phyloP scores from a whole-genome alignment of 2,113 vertebrate genomes.

The Sylvietta virens region DNA sequence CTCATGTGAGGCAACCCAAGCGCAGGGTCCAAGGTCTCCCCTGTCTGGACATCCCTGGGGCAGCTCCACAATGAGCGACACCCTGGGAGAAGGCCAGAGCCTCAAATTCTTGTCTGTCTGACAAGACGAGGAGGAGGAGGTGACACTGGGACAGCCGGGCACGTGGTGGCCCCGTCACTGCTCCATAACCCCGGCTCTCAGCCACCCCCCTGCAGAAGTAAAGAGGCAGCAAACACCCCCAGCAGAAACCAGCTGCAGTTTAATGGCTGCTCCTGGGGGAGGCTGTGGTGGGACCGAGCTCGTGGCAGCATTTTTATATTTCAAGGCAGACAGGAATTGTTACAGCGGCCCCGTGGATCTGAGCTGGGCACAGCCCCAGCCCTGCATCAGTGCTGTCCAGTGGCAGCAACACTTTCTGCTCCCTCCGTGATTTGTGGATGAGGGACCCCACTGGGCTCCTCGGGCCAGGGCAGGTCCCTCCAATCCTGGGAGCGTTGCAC shows the following conservation, averaged over 20 bases:
- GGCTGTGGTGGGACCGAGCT: rapidly evolving
- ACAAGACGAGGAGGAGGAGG: neutral
- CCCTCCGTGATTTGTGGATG: rapidly evolving
- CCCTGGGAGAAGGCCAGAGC: neutral
- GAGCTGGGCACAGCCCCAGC: neutral
- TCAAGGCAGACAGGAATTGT: neutral
- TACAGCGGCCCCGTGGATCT: neutral
- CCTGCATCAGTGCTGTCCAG: rapidly evolving
- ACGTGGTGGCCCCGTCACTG: rapidly evolving
- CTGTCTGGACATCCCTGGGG: neutral
- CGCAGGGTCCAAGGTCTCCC: neutral
- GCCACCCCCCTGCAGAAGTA: neutral
- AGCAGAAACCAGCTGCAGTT: slow-evolving; percentile 19
- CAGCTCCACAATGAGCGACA: neutral
- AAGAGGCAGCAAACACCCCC: neutral
- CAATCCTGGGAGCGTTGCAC: rapidly evolving
- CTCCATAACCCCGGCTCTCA: rapidly evolving
- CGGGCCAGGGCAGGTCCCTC: neutral
- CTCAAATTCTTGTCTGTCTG: neutral
- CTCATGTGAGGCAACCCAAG: neutral
- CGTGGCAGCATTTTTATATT: neutral
- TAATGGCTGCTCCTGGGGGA: neutral
- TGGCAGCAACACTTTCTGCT: neutral
- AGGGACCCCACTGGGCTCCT: neutral
- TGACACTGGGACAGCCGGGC: rapidly evolving